phyloP scores from a whole-genome alignment of 2,888 invertebrate species.

The Lymantria monacha region DNA sequence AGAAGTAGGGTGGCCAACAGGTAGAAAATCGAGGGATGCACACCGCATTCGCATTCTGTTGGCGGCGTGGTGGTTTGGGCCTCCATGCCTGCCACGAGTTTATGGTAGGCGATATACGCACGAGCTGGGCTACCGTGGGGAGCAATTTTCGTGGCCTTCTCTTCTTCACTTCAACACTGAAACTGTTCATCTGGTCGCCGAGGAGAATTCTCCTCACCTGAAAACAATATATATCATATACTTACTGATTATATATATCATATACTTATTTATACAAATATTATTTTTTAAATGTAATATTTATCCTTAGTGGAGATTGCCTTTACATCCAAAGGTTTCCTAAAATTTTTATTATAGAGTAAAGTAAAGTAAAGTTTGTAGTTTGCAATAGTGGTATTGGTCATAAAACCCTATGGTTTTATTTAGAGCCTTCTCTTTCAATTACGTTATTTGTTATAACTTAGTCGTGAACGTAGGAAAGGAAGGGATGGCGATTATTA shows the following conservation, averaged over 20 bases:
- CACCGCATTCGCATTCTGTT: slow-evolving; percentile 84
- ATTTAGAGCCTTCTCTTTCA: too few relatives aligned
- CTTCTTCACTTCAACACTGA: slow-evolving; percentile 53
- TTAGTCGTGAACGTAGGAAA: too few relatives aligned
- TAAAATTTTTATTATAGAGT: too few relatives aligned
- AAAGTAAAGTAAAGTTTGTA: too few relatives aligned
- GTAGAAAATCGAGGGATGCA: slow-evolving; percentile 85
- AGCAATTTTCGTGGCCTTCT: slow-evolving; percentile 75
- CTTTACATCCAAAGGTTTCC: too few relatives aligned
- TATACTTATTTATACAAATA: background rate
- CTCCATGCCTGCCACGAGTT: slow-evolving; percentile 81
- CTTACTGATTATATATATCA: too few relatives aligned
- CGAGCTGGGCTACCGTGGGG: slow-evolving; percentile 77
- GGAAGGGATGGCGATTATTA: too few relatives aligned
- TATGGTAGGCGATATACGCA: slow-evolving; percentile 84
- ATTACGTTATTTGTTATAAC: too few relatives aligned
- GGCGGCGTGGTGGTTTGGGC: slow-evolving; percentile 76
- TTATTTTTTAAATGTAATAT: too few relatives aligned
- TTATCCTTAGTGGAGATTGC: too few relatives aligned
- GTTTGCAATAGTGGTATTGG: too few relatives aligned
- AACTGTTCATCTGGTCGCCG: slow-evolving; percentile 74
- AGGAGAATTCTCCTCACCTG: slow-evolving; percentile 64
- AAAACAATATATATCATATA: slow-evolving; percentile 5
- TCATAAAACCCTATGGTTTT: too few relatives aligned
- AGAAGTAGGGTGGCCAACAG: slow-evolving; percentile 83